Base-by-base conservation (phyloP, 2,888 invertebrate genomes). In the Oegoconia quadripuncta region DNA sequence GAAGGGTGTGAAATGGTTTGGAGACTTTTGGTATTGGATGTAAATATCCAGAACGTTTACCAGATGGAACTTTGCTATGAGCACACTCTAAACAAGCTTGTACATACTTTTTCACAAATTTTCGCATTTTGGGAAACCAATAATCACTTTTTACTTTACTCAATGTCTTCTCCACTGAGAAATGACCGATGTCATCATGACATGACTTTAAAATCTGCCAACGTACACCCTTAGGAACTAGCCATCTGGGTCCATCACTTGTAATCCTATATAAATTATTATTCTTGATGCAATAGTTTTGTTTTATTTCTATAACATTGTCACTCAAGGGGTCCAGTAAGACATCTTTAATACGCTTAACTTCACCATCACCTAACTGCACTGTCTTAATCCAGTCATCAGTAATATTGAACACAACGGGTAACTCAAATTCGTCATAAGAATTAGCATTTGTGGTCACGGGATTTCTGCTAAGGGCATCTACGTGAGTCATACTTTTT, bases 41-140 rank as follows among this genome's bases (percentile, higher is more conserved):
- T 4, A 45, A 12, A 16, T 28, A 18, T 1, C 42, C 39, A 3
- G 8, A 9, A 22, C 26, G 34, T 16, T 45, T 47, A 2, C 42
- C 41, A 7, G 27, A 15, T 2, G 37, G 36, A 3, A 34, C 16
- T 22, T 44, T 44, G 33, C 36, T 43, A 17, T 41, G 33, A 2
- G 44, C 44, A 28, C 46, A 49, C 3, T 41, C 17, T 11, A 46
- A 12, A 33, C 50, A 50, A 5, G 44, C 23, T 16, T 30, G 34
- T 11, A 42, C 42, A 29, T 51, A 51, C 16, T 51, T 48, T 27
- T 44, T 44, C 1, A 51, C 36, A 20, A 51, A 51, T 1, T 35
- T 27, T 1, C 44, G 30, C 45, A 52, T 47, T 1, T 44, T 44
- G 27, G 38, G 40, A 33, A 52, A 52, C 47, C 49, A 52, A 26